Evolutionary conservation across 1,140 invertebrate genomes (phyloP).

Genomic region (Drosophila watanabei): DNA sequence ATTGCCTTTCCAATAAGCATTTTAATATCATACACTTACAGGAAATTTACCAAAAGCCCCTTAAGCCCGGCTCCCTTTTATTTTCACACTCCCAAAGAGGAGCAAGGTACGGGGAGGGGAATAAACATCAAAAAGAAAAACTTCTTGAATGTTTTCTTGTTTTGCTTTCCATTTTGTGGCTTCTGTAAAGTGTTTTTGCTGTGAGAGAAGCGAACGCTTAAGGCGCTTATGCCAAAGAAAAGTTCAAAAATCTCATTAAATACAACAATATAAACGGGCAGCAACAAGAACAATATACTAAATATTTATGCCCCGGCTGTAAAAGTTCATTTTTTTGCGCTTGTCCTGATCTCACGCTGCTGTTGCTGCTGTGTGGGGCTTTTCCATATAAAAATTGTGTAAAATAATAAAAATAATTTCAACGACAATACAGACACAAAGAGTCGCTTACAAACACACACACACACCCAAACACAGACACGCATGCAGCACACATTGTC

Average conservation of each 20-base stretch:
- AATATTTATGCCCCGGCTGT: slow-evolving; percentile 66
- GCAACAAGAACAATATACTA: slow-evolving; percentile 72
- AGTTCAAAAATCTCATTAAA: slow-evolving; percentile 79
- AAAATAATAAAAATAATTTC: slow-evolving; percentile 82
- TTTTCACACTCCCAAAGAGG: slow-evolving; percentile 13
- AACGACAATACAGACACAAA: slow-evolving; percentile 48
- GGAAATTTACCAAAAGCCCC: slow-evolving; percentile 8
- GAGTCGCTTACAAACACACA: slow-evolving; percentile 7
- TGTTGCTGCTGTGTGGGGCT: slow-evolving; percentile 1
- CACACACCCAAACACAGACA: slow-evolving; percentile 31
- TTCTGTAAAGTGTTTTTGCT: slow-evolving; percentile 40
- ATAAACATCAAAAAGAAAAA: slow-evolving; percentile 36
- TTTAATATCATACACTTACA: slow-evolving; percentile 16
- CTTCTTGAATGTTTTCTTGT: slow-evolving; percentile 36
- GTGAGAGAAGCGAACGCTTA: slow-evolving; percentile 33
- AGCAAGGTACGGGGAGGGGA: background rate
- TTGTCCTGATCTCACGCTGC: slow-evolving; percentile 36
- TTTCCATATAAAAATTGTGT: slow-evolving; percentile 77
- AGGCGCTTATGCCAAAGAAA: slow-evolving; percentile 70
- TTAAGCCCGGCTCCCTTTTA: background rate
- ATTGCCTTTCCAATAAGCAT: slow-evolving; percentile 21
- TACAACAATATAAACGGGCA: slow-evolving; percentile 55
- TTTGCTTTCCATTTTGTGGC: slow-evolving; percentile 48
- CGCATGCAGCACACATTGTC: slow-evolving; percentile 47
- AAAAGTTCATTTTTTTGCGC: slow-evolving; percentile 52